Conservation (phyloP, 2,888 invertebrate species). For the Amphimallon solstitiale region DNA sequence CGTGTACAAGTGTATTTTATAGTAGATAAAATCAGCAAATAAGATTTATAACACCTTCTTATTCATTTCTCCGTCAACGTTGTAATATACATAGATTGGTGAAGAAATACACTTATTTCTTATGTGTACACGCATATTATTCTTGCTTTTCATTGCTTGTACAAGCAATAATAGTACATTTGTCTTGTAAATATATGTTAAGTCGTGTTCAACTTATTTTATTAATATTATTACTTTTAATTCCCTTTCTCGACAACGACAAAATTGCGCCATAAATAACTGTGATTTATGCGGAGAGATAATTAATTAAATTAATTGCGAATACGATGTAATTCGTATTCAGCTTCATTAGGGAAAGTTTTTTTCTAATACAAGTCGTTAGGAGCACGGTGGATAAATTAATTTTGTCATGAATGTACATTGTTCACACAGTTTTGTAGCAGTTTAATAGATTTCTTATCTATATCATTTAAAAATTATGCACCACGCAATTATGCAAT, state of each 20-base stretch:
- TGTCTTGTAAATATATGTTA: constrained; percentile 2
- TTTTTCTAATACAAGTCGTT: constrained; percentile 16
- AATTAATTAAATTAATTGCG: constrained; percentile 18
- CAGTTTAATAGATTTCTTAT: constrained; percentile 19
- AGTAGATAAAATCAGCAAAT: too few species aligned
- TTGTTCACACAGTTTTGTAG: neutral
- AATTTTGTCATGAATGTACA: constrained; percentile 10
- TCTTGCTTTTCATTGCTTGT: neutral
- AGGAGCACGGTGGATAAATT: constrained; percentile 7
- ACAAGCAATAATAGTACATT: constrained; percentile 9
- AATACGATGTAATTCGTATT: constrained; percentile 6
- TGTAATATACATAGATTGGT: neutral
- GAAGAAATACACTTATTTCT: neutral
- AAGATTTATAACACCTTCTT: too few species aligned
- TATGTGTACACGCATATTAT: neutral
- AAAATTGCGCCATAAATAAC: constrained; percentile 14
- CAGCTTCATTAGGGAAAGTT: constrained; percentile 11
- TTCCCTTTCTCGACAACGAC: neutral
- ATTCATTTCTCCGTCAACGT: too few species aligned
- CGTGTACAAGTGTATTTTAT: too few species aligned
- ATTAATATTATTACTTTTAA: constrained; percentile 14
- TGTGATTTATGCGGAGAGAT: constrained; percentile 12
- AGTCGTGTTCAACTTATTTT: constrained; percentile 1
- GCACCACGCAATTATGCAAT: constrained; percentile 9
- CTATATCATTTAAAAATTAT: constrained; percentile 1